Evolutionary conservation across 2,888 invertebrate species (phyloP).

Genomic region (Lasioglossum marginatum): DNA sequence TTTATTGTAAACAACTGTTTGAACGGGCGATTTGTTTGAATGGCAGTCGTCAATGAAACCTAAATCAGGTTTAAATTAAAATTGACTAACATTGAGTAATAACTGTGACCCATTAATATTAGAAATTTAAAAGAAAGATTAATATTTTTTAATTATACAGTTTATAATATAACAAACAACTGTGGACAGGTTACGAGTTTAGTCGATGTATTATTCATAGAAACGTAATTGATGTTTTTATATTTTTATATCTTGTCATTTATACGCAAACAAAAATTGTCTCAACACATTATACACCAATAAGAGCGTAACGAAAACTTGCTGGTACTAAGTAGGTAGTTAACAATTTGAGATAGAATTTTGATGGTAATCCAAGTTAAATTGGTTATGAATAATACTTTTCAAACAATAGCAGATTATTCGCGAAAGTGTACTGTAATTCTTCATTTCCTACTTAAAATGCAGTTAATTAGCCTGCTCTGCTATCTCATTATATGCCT

Average conservation of each 20-base stretch:
- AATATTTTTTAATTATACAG: too few relatives aligned
- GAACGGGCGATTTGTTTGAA: too few relatives aligned
- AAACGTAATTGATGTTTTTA: too few relatives aligned
- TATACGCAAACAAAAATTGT: neutral
- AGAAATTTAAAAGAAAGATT: too few relatives aligned
- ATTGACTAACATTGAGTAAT: too few relatives aligned
- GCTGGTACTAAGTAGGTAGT: neutral
- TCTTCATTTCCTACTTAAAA: conserved; percentile 5
- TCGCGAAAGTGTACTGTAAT: neutral
- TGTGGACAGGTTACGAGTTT: too few relatives aligned
- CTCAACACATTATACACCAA: neutral
- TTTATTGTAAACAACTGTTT: too few relatives aligned
- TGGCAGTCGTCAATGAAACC: too few relatives aligned
- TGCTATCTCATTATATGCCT: neutral
- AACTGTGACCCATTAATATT: too few relatives aligned
- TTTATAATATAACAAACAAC: too few relatives aligned
- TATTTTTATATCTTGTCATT: neutral
- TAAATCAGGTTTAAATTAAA: too few relatives aligned
- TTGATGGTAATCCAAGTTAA: neutral
- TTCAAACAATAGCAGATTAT: conserved; percentile 15
- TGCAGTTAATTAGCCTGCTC: conserved; percentile 13
- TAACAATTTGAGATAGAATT: neutral
- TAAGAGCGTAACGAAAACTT: neutral
- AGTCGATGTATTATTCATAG: too few relatives aligned
- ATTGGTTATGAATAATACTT: neutral